Percentiles rank a stretch among this genome's conserved stretches.
These are phyloP conservation scores for Delichon dasypus DNA, from an alignment of 2,797 vertebrate species.

Conservation along the genomic window DNA sequence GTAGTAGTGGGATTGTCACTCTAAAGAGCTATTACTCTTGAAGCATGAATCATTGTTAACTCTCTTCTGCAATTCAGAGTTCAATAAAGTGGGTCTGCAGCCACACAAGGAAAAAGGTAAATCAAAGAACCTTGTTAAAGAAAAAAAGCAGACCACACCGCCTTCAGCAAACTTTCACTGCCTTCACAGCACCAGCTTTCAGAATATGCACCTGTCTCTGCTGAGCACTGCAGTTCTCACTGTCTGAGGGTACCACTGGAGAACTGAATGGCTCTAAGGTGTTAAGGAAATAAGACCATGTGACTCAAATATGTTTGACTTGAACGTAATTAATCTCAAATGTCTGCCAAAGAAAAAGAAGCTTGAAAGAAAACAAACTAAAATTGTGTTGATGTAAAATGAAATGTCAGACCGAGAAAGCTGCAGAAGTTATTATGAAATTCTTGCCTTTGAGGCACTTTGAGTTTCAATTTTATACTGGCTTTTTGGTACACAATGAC, in stretches of 20 bases:
- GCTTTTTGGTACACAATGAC: not conserved
- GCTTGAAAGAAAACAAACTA: not conserved
- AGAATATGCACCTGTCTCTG: not conserved
- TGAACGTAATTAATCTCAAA: not conserved
- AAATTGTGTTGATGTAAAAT: accelerated
- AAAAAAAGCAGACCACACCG: not conserved
- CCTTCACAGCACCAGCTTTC: not conserved
- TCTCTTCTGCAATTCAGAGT: not conserved
- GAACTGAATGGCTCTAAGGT: not conserved
- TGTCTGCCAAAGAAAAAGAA: not conserved
- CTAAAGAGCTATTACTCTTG: not conserved
- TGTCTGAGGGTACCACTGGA: not conserved
- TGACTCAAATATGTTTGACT: not conserved
- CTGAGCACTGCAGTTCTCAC: not conserved
- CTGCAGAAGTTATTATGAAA: not conserved
- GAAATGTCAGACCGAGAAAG: not conserved
- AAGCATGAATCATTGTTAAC: not conserved
- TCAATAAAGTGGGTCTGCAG: not conserved
- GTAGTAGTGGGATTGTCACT: not conserved
- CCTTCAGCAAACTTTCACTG: not conserved
- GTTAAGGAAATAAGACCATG: not conserved
- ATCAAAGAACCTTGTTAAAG: not conserved
- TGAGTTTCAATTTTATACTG: not conserved
- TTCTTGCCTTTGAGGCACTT: not conserved
- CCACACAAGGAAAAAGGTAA: not conserved